phyloP scores from a whole-genome alignment of 2,797 vertebrate genomes.

The Phoeniculus purpureus region DNA sequence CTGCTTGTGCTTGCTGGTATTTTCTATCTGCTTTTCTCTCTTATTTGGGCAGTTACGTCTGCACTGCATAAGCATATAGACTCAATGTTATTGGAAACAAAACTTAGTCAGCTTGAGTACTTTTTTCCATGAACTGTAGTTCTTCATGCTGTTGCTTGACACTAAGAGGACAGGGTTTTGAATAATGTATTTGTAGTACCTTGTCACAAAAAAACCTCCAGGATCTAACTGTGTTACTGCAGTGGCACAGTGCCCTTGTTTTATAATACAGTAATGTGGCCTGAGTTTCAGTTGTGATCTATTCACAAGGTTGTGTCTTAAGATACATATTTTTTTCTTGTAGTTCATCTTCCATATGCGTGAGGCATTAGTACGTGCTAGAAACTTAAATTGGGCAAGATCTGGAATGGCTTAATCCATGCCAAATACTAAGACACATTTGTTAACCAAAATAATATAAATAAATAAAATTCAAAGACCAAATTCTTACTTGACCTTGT shows the following conservation, averaged over 20 bases:
- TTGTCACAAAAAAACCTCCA: fast-evolving
- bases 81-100: neutral
- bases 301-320: neutral
- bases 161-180: neutral
- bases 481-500: neutral
- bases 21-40: neutral
- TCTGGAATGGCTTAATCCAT: slow-evolving; percentile 11
- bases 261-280: neutral
- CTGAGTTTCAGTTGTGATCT: neutral
- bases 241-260: neutral
- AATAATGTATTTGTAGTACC: neutral
- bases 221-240: neutral
- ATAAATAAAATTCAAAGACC: neutral
- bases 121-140: neutral
- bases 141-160: neutral
- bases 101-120: neutral
- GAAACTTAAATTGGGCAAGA: neutral
- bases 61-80: neutral
- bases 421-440: neutral
- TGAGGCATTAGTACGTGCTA: neutral
- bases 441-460: neutral
- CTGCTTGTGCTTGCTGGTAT: neutral
- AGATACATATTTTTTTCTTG: neutral
- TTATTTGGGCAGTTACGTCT: neutral
- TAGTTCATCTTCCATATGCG: neutral